Evolutionary conservation across 2,113 vertebrate genomes (phyloP).

Genomic region (Herpetotheres cachinnans): DNA sequence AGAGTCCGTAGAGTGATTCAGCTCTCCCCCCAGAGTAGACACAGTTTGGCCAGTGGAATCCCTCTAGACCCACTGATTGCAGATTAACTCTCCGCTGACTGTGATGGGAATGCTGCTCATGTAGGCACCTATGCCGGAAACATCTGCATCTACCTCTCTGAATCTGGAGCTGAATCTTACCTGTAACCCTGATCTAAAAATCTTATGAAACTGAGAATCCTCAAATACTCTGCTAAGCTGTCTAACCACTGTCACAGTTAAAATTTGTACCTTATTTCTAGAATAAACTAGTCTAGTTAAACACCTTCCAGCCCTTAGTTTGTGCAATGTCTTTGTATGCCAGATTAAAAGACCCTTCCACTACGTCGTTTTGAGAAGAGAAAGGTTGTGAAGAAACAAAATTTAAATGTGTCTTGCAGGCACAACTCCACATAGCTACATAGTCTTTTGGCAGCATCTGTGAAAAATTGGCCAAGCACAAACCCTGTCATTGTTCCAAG

Average conservation of each 20-base stretch:
- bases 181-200: background rate
- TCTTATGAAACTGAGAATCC: background rate
- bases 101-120: background rate
- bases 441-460: background rate
- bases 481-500: slow-evolving; percentile 29
- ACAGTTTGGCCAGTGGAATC: background rate
- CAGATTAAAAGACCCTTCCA: background rate
- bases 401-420: background rate
- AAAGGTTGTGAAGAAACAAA: background rate
- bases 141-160: background rate
- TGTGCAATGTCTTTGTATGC: background rate
- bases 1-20: accelerated
- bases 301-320: background rate
- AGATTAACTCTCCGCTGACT: background rate
- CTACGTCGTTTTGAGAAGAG: background rate
- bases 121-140: background rate
- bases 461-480: slow-evolving; percentile 1
- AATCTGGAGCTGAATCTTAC: background rate
- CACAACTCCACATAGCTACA: background rate
- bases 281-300: background rate
- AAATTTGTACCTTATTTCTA: background rate
- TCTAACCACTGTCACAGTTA: background rate
- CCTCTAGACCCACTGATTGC: background rate
- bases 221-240: background rate
- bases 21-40: background rate